phyloP scores from a whole-genome alignment of 2,888 invertebrate genomes.

The Phortica okadai region DNA sequence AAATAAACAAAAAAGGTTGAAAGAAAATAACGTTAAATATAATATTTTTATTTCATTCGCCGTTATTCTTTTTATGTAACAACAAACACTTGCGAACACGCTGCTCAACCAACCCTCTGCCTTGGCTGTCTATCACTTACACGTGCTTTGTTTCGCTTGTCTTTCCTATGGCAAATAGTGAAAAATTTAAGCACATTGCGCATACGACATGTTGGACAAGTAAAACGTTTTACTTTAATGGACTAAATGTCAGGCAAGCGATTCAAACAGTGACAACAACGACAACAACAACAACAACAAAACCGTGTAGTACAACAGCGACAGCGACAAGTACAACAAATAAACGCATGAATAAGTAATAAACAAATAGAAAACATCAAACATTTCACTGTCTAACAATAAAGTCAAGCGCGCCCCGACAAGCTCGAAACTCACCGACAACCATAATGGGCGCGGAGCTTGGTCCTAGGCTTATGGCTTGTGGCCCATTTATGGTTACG shows the following conservation, averaged over 20 bases:
- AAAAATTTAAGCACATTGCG: slow-evolving; percentile 53
- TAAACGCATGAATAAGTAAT: slow-evolving; percentile 17
- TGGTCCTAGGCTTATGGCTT: too few relatives aligned
- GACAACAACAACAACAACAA: background rate
- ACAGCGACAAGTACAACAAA: background rate
- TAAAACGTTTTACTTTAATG: slow-evolving; percentile 38
- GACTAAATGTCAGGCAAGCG: slow-evolving; percentile 12
- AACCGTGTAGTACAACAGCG: background rate
- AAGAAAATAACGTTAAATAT: background rate
- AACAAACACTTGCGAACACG: background rate
- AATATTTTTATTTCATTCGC: background rate
- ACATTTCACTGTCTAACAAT: slow-evolving; percentile 8
- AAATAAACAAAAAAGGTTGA: background rate
- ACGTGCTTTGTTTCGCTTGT: background rate
- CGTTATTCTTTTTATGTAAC: background rate
- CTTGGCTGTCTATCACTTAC: background rate
- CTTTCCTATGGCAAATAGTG: background rate
- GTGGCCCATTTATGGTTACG: too few relatives aligned
- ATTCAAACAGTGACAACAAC: background rate
- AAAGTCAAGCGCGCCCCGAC: background rate
- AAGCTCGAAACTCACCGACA: background rate
- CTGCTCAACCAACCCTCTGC: background rate
- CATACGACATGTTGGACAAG: slow-evolving; percentile 52
- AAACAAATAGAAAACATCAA: background rate
- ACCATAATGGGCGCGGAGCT: too few relatives aligned